Evolutionary conservation across 2,888 invertebrate genomes (phyloP).

Genomic region (Aquatica leii): DNA sequence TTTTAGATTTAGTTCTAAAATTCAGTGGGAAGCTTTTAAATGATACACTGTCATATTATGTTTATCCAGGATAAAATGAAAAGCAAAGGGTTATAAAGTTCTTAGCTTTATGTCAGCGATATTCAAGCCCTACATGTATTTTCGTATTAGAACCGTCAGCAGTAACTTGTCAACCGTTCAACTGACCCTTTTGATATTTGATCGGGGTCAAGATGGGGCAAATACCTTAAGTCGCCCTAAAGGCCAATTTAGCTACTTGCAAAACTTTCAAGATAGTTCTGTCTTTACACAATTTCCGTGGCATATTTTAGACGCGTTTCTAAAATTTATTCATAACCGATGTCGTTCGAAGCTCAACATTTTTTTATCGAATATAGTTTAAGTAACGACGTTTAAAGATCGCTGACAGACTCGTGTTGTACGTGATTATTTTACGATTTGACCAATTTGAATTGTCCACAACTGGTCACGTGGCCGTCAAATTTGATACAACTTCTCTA

Average conservation of each 20-base stretch:
- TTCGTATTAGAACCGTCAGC: conserved; percentile 19
- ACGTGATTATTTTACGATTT: conserved; percentile 44
- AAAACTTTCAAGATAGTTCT: conserved; percentile 30
- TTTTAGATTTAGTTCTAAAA: conserved; percentile 20
- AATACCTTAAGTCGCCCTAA: conserved; percentile 37
- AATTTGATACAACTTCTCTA: conserved; percentile 26
- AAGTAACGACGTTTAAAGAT: conserved; percentile 37
- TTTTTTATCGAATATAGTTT: conserved; percentile 30
- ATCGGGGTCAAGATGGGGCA: conserved; percentile 34
- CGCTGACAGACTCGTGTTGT: conserved; percentile 38
- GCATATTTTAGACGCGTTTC: conserved; percentile 21
- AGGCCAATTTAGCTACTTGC: conserved; percentile 34
- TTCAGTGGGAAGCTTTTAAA: conserved; percentile 6
- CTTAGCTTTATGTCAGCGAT: conserved; percentile 13
- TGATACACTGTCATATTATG: conserved; percentile 6
- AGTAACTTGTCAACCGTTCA: conserved; percentile 24
- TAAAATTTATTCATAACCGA: background rate
- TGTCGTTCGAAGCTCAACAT: conserved; percentile 9
- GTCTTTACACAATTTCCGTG: conserved; percentile 15
- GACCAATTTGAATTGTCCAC: conserved; percentile 42
- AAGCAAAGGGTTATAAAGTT: conserved; percentile 10
- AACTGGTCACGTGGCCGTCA: conserved; percentile 38
- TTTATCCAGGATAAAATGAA: conserved; percentile 9
- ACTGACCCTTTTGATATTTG: conserved; percentile 36
- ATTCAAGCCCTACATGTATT: conserved; percentile 16